Evolutionary conservation across 2,888 invertebrate genomes (phyloP).

Genomic region (Lasioglossum calceatum): DNA sequence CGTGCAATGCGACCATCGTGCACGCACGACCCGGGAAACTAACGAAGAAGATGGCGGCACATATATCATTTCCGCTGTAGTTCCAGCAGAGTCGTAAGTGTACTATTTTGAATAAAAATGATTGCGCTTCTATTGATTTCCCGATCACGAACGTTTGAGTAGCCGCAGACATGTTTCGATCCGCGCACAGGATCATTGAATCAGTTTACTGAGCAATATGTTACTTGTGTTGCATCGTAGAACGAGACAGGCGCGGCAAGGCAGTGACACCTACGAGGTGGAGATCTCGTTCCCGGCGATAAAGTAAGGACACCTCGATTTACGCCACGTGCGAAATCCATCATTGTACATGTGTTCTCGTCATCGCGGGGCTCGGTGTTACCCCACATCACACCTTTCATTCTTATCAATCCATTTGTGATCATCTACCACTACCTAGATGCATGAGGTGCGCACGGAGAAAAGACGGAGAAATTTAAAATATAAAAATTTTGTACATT

Average conservation of each 20-base stretch:
- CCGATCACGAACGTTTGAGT: neutral
- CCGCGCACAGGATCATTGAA: constrained; percentile 1
- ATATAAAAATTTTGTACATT: too few species aligned
- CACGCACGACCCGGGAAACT: constrained; percentile 83
- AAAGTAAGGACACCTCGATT: constrained; percentile 88
- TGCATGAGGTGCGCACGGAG: constrained; percentile 49
- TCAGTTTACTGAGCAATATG: constrained; percentile 65
- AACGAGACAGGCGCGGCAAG: constrained; percentile 93
- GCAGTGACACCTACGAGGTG: constrained; percentile 95
- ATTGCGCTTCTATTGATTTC: neutral
- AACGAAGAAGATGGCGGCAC: constrained; percentile 90
- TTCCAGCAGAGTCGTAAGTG: constrained; percentile 95
- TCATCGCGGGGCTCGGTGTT: constrained; percentile 53
- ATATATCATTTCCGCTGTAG: constrained; percentile 92
- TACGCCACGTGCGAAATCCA: constrained; percentile 54
- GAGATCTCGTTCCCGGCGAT: constrained; percentile 96
- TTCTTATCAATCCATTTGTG: constrained; percentile 40
- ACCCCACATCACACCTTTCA: constrained; percentile 63
- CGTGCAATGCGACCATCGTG: constrained; percentile 95
- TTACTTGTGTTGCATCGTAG: constrained; percentile 87
- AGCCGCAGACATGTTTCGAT: constrained; percentile 25
- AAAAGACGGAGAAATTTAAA: neutral
- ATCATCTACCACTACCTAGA: constrained; percentile 18
- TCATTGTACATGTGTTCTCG: constrained; percentile 61
- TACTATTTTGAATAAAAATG: neutral